Conservation (phyloP, 1,140 invertebrate species). For the Pinna nobilis region DNA sequence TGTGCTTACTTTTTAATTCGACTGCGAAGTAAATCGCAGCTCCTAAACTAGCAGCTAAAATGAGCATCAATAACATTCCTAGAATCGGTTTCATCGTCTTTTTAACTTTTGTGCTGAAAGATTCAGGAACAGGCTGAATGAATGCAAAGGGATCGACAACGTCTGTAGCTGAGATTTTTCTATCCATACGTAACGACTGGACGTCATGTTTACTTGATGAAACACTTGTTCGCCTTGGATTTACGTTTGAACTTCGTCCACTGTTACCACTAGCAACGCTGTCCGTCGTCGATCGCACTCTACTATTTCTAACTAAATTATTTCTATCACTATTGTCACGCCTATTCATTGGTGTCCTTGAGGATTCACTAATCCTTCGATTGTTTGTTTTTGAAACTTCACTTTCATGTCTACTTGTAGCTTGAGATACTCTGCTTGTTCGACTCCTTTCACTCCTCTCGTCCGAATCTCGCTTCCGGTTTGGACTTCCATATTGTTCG, state of each 20-base stretch:
- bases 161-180: background rate
- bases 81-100: conserved; percentile 41
- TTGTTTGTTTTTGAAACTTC: conserved; percentile 24
- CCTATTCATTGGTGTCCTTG: background rate
- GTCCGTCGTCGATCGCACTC: conserved; percentile 13
- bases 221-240: conserved; percentile 25
- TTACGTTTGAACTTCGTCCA: conserved; percentile 22
- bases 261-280: conserved; percentile 32
- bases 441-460: conserved; percentile 34
- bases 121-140: conserved; percentile 44
- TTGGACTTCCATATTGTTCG: conserved; percentile 4
- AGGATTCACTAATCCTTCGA: conserved; percentile 16
- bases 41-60: conserved; percentile 43
- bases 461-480: conserved; percentile 30
- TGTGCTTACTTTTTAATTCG: conserved; percentile 43
- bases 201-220: background rate
- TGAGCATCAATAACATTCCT: conserved; percentile 40
- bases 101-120: conserved; percentile 32
- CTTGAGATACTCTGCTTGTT: conserved; percentile 18
- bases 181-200: background rate
- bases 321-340: background rate
- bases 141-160: conserved; percentile 37
- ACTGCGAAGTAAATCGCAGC: conserved; percentile 47
- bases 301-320: background rate
- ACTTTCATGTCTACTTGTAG: conserved; percentile 24